These are phyloP conservation scores for Periphyllus acericola DNA, from an alignment of 2,888 invertebrate genomes.

Conservation along the genomic window DNA sequence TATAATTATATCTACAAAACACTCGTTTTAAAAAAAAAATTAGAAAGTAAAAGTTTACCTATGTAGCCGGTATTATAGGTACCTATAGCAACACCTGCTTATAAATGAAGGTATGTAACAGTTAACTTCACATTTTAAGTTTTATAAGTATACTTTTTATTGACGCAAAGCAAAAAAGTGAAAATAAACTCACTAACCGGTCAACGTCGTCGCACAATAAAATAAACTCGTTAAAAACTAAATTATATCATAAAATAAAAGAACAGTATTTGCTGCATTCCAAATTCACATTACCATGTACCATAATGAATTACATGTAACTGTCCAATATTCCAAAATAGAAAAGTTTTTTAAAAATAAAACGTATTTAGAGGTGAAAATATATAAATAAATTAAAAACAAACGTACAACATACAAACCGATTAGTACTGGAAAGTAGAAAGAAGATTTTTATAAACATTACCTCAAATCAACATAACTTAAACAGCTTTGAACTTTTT, in stretches of 20 bases:
- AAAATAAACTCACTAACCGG: neutral
- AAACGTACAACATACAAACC: neutral
- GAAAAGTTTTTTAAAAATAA: neutral
- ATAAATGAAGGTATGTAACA: too few species aligned
- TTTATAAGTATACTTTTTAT: neutral
- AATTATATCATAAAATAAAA: neutral
- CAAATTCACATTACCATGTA: neutral
- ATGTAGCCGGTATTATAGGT: too few species aligned
- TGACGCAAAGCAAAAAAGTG: neutral
- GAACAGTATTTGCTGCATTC: neutral
- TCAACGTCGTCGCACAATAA: neutral
- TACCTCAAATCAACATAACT: too few species aligned
- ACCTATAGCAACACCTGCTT: too few species aligned
- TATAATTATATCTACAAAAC: too few species aligned
- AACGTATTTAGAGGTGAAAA: neutral
- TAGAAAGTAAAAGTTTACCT: too few species aligned
- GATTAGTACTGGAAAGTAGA: too few species aligned
- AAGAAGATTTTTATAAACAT: too few species aligned
- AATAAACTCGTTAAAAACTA: constrained; percentile 32
- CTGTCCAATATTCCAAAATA: neutral
- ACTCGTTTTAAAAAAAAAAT: too few species aligned
- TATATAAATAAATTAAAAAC: neutral
- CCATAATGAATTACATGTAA: neutral
- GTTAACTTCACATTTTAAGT: too few species aligned
- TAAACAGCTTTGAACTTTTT: too few species aligned